Percentiles rank a stretch among this genome's conserved stretches.
phyloP scores from a whole-genome alignment of 2,113 vertebrate genomes.

The Dolichallabes microphthalmus region DNA sequence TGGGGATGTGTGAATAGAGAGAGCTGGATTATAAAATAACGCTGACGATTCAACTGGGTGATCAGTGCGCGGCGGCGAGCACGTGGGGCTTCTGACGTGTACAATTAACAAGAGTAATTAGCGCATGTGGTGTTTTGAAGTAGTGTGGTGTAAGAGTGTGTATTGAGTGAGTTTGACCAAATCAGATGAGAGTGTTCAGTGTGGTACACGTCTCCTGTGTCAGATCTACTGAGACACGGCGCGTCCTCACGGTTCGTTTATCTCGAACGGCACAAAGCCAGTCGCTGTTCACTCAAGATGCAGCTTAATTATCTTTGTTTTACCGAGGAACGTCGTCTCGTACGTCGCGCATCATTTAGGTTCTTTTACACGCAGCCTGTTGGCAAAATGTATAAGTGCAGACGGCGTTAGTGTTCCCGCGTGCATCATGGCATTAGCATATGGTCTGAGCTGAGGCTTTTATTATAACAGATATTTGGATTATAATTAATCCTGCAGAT shows the following conservation, averaged over 20 bases:
- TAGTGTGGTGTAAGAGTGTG: too few relatives aligned
- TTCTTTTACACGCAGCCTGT: background rate
- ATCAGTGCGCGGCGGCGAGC: too few relatives aligned
- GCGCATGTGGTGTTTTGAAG: too few relatives aligned
- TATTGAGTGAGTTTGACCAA: background rate
- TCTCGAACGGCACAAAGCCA: background rate
- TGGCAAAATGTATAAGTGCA: background rate
- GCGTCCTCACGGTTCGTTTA: background rate
- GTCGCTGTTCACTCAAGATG: background rate
- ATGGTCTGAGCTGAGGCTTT: background rate
- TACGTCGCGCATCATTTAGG: background rate
- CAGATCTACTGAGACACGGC: background rate
- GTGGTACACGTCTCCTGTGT: background rate
- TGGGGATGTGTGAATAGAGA: too few relatives aligned
- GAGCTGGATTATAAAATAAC: too few relatives aligned
- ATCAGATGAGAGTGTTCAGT: background rate
- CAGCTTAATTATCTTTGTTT: constrained; percentile 5
- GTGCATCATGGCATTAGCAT: too few relatives aligned
- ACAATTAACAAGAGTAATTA: too few relatives aligned
- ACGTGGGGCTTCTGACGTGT: too few relatives aligned
- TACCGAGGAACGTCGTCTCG: background rate
- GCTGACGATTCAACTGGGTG: too few relatives aligned
- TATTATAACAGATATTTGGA: background rate
- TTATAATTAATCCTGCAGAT: constrained; percentile 17
- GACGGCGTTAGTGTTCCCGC: too few relatives aligned